phyloP scores from a whole-genome alignment of 1,140 invertebrate species.

The Calliphora vicina region DNA sequence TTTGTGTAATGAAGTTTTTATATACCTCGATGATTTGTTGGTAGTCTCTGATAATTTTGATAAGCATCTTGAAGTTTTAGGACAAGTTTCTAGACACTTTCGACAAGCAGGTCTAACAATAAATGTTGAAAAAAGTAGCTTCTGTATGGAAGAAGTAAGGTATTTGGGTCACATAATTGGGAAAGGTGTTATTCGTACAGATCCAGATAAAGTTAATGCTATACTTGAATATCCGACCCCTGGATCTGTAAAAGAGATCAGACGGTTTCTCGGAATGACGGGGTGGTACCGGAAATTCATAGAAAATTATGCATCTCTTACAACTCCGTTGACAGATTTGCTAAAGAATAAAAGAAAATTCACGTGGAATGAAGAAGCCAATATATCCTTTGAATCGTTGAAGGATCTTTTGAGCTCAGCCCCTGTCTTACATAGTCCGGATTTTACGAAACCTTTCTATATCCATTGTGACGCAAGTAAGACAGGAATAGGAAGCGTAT shows the following conservation, averaged over 20 bases:
- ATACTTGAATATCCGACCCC: too few relatives aligned
- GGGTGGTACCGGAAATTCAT: constrained; percentile 18
- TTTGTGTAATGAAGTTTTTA: constrained; percentile 44
- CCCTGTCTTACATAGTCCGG: not conserved
- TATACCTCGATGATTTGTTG: constrained; percentile 26
- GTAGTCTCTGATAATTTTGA: too few relatives aligned
- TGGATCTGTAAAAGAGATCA: too few relatives aligned
- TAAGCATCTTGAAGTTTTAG: too few relatives aligned
- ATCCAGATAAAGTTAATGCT: too few relatives aligned
- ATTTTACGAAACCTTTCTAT: not conserved
- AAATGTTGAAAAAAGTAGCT: too few relatives aligned
- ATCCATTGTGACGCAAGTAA: too few relatives aligned
- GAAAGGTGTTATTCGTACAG: too few relatives aligned
- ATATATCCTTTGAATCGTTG: not conserved
- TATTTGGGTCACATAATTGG: too few relatives aligned
- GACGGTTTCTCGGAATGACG: constrained; percentile 14
- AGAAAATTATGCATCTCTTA: not conserved
- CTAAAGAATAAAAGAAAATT: constrained; percentile 4
- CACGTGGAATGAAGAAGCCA: constrained; percentile 1
- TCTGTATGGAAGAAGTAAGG: constrained; percentile 56
- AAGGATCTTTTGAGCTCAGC: not conserved
- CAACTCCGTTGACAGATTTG: not conserved
- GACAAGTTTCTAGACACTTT: too few relatives aligned
- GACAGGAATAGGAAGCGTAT: too few relatives aligned
- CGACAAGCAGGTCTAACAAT: too few relatives aligned